These are phyloP conservation scores for Grapholita molesta DNA, from an alignment of 1,140 invertebrate species.

Conservation along the genomic window DNA sequence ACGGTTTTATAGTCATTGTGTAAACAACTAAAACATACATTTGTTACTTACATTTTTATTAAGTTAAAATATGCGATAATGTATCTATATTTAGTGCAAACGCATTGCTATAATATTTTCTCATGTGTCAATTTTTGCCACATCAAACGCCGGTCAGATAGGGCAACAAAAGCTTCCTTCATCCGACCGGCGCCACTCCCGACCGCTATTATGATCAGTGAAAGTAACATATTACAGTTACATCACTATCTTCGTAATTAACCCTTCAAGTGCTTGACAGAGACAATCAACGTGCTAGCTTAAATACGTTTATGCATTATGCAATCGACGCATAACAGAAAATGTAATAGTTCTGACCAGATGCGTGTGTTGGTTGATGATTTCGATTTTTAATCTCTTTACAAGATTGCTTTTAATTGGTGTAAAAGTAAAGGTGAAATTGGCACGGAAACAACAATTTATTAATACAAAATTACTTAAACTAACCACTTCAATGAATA, in stretches of 20 bases:
- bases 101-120: no score
- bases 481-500: no score
- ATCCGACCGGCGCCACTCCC: background rate
- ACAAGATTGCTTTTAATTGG: background rate
- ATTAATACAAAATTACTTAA: no score
- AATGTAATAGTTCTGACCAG: background rate
- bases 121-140: background rate
- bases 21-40: no score
- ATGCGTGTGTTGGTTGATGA: background rate
- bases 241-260: slow-evolving; percentile 15
- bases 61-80: no score
- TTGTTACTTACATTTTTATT: no score
- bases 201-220: slow-evolving; percentile 6
- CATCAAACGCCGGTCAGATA: background rate
- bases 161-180: background rate
- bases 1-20: no score
- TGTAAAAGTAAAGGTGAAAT: no score
- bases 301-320: background rate
- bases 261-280: slow-evolving; percentile 13
- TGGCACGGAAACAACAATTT: no score
- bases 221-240: slow-evolving; percentile 9
- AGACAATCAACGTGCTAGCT: slow-evolving; percentile 1
- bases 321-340: background rate
- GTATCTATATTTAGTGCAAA: no score
- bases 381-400: background rate